phyloP scores from a whole-genome alignment of 2,888 invertebrate species.

The Villa cingulata region DNA sequence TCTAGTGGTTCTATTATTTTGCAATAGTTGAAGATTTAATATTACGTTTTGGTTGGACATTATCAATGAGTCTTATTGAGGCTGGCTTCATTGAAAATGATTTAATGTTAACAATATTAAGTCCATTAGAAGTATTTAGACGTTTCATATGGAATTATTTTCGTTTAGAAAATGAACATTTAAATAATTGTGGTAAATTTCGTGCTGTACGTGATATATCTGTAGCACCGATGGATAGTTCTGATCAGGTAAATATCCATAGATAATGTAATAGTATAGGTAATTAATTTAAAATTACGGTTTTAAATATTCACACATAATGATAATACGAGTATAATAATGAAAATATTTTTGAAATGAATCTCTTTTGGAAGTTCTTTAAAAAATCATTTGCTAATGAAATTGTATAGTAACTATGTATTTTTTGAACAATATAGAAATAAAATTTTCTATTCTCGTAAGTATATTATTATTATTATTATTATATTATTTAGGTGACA shows the following conservation, averaged over 20 bases:
- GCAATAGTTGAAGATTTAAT: conserved; percentile 70
- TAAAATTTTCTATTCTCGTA: neutral
- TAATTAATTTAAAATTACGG: too few species aligned
- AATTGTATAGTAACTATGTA: too few species aligned
- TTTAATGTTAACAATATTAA: conserved; percentile 49
- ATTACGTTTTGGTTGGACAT: conserved; percentile 63
- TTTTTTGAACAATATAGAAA: neutral
- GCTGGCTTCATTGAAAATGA: conserved; percentile 49
- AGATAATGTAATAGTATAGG: too few species aligned
- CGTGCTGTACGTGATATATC: conserved; percentile 77
- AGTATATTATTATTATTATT: too few species aligned
- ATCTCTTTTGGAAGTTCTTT: too few species aligned
- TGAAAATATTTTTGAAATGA: too few species aligned
- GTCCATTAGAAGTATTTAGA: conserved; percentile 55
- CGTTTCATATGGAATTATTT: conserved; percentile 83
- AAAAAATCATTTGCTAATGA: too few species aligned
- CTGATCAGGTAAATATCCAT: conserved; percentile 46
- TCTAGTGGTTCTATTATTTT: conserved; percentile 64
- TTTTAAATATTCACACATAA: too few species aligned
- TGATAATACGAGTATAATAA: too few species aligned
- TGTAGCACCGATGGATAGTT: conserved; percentile 60
- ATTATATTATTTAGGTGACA: conserved; percentile 37
- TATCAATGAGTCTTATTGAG: conserved; percentile 55
- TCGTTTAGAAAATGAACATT: conserved; percentile 76
- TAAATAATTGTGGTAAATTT: conserved; percentile 82